A percentile compares a stretch with the other conserved stretches of the same genome.
Evolutionary conservation across 37 sponge, comb jelly and placozoan species (phyloP).

Genomic region (Halisarca cf. caerulea): DNA sequence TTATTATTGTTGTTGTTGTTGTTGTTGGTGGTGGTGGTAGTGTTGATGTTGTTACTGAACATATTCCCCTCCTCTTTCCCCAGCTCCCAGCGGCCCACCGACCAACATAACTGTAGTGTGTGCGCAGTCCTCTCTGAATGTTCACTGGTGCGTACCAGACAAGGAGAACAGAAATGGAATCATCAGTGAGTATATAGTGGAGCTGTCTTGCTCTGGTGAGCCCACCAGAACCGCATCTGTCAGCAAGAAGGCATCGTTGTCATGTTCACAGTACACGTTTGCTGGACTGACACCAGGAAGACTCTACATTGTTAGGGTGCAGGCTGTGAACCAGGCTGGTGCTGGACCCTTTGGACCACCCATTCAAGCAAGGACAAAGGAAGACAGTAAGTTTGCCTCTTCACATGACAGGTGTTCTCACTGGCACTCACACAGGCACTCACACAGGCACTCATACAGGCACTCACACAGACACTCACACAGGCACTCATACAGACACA

Average conservation of each 20-base stretch:
- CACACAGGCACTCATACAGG: too few species aligned
- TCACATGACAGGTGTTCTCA: too few species aligned
- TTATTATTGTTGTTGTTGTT: too few species aligned
- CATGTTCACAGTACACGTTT: background rate
- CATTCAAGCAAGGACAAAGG: background rate
- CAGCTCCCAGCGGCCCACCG: slow-evolving; percentile 10
- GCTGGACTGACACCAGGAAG: background rate
- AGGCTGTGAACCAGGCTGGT: background rate
- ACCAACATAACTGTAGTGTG: background rate
- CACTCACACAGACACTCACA: too few species aligned
- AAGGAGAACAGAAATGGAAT: slow-evolving; percentile 10
- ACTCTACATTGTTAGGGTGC: background rate
- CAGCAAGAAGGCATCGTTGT: background rate
- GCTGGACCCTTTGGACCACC: background rate
- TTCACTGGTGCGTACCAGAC: background rate
- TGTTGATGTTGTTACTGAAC: background rate
- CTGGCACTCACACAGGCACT: too few species aligned
- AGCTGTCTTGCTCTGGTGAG: background rate
- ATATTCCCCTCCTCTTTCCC: background rate
- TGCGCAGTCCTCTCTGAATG: background rate
- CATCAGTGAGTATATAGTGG: background rate
- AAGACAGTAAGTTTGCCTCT: background rate
- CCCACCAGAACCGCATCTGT: background rate
- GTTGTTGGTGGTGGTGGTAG: background rate
- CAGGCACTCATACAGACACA: too few species aligned